Percentiles rank a stretch among this genome's conserved stretches.
These are phyloP conservation scores for Trachops cirrhosus DNA, from an alignment of 2,797 vertebrate species.

Conservation along the genomic window DNA sequence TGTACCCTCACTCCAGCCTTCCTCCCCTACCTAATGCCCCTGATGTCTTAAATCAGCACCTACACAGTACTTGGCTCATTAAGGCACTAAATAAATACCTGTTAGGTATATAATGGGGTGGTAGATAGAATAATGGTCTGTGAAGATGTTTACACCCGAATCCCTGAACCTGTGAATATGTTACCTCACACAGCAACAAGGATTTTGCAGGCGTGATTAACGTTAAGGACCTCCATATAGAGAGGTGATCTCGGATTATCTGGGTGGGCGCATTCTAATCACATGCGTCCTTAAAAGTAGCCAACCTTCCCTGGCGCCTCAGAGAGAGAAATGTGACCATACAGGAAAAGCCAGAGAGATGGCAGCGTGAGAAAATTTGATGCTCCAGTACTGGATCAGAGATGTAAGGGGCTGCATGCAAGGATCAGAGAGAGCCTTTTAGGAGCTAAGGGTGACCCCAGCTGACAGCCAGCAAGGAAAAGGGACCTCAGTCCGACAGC, in stretches of 20 bases:
- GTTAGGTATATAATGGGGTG: background rate
- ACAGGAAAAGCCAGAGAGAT: background rate
- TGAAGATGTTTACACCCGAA: background rate
- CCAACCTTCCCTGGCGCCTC: background rate
- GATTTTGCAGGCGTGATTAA: background rate
- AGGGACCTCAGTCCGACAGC: background rate
- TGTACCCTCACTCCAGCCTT: background rate
- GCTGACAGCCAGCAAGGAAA: background rate
- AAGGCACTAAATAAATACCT: background rate
- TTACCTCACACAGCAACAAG: background rate
- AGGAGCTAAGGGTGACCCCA: background rate
- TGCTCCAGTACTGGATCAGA: fast-evolving
- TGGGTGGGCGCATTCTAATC: background rate
- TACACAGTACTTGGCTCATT: background rate
- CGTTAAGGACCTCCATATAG: background rate
- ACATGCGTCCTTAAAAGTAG: background rate
- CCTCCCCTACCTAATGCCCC: background rate
- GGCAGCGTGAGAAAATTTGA: background rate
- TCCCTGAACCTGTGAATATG: background rate
- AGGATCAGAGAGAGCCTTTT: background rate
- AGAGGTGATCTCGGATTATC: background rate
- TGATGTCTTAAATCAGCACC: background rate
- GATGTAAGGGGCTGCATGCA: background rate
- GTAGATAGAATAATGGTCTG: background rate
- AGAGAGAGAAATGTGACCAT: background rate